Evolutionary conservation across 2,888 invertebrate species (phyloP).

Genomic region (Eudiplozoon nipponicum): DNA sequence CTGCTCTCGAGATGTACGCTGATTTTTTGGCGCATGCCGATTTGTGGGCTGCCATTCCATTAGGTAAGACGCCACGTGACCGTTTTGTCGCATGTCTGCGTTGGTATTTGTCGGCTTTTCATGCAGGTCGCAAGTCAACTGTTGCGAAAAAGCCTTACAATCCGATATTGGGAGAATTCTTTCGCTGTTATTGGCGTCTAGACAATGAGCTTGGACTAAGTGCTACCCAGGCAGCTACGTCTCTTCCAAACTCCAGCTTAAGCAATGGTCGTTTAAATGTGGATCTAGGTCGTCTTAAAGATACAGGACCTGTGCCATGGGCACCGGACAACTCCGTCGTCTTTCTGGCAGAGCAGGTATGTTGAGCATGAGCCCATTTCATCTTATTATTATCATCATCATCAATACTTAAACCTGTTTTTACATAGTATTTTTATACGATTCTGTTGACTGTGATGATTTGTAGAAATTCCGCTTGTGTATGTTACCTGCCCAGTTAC

Average conservation of each 20-base stretch:
- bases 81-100: slow-evolving; percentile 66
- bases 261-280: no score
- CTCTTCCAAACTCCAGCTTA: not conserved
- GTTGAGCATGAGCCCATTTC: no score
- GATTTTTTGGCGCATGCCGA: slow-evolving; percentile 98
- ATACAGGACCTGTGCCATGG: slow-evolving; percentile 31
- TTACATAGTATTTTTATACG: no score
- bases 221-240: no score
- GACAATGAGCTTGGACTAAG: no score
- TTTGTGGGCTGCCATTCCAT: slow-evolving; percentile 32
- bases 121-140: slow-evolving; percentile 74
- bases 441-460: no score
- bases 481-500: no score
- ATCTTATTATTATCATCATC: no score
- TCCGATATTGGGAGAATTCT: slow-evolving; percentile 68
- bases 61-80: slow-evolving; percentile 31
- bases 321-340: slow-evolving; percentile 51
- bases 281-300: no score
- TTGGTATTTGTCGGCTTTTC: slow-evolving; percentile 91
- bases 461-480: no score
- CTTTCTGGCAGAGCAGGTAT: slow-evolving; percentile 87
- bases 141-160: slow-evolving; percentile 89
- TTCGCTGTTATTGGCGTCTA: slow-evolving; percentile 31
- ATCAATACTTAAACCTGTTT: no score
- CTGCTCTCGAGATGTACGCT: slow-evolving; percentile 92